Base-by-base conservation (phyloP, 2,113 vertebrate species). In the Misgurnus mizolepis region DNA sequence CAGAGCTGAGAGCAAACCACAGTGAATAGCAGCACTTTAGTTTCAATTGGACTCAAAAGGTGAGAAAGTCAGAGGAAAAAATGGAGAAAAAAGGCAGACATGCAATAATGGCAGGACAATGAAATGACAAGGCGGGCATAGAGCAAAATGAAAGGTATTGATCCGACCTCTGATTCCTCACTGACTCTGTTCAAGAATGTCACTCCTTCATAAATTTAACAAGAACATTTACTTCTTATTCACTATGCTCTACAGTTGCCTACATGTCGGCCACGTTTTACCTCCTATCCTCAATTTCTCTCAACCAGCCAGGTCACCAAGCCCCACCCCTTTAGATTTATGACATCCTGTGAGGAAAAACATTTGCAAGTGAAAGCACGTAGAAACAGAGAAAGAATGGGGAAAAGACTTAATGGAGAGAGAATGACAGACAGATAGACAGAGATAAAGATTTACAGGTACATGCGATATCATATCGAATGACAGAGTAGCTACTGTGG, bases 181-280 rank as follows among this genome's bases (percentile, higher is more conserved):
- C 73, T 34, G 61, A 71, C 78, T 78, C 74, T 83, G 76, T 80
- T 81, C 83, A 68, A 85, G 81, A 88, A 83, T 86, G 76, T 82
- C 45, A 79, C 53, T 80, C 45, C 14, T 67, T 22, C 68, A 73
- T 40, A 79, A 81, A 85, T 78, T 64, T 61, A 76, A 74, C 70
- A 12, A 14, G 69, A 60, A 82, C 61, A 15, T 27, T 74, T 64
- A 65, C 49, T 73, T 80, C 22, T 82, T 40, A 39, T 76, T 76
- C 60, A 40, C 53, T 60, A 18, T 74, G 9, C 4, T 47, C 15
- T 50, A 49, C 34, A 49, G 60, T 70, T 27, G 61, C 22, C 64
- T 62, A 22, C 22, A 22, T 22, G 77, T 78, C 67, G 82, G 39
- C 76, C 17, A 66, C 58, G 61, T 67, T 41, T 4, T 53, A 34